Conservation (phyloP, 2,797 vertebrate species). For the Adelosebastes latens region DNA sequence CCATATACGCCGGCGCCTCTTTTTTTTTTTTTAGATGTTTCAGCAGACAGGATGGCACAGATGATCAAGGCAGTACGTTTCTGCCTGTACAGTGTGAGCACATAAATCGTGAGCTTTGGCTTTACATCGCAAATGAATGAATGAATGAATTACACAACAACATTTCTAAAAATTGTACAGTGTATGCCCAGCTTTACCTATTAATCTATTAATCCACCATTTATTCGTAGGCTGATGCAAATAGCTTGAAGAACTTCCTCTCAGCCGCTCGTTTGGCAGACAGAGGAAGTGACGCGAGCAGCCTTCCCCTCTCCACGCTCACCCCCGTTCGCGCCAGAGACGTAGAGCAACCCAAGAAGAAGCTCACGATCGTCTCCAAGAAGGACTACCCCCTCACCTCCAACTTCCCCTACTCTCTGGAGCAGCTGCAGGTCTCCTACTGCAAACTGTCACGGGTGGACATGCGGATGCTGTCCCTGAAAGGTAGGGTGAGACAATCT, state of each 20-base stretch:
- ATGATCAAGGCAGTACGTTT: no score
- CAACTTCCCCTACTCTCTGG: constrained; percentile 92
- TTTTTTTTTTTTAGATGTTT: no score
- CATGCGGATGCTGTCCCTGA: constrained; percentile 89
- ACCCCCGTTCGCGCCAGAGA: constrained; percentile 89
- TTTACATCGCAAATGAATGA: no score
- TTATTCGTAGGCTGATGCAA: constrained; percentile 86
- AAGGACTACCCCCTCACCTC: constrained; percentile 94
- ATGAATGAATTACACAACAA: no score
- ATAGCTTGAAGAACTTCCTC: constrained; percentile 92
- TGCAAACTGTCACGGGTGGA: constrained; percentile 92
- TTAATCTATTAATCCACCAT: not conserved
- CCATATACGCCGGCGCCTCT: no score
- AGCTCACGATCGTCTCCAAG: constrained; percentile 90
- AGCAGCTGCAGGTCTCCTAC: constrained; percentile 94
- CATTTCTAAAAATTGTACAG: no score
- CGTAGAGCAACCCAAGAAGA: constrained; percentile 95
- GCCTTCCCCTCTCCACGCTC: constrained; percentile 85
- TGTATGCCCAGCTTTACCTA: not conserved
- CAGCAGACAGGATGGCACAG: no score
- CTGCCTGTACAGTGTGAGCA: no score
- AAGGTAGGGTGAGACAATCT: constrained; percentile 55
- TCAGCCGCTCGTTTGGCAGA: constrained; percentile 91
- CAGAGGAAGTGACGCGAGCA: constrained; percentile 81
- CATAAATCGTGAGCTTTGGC: no score